Evolutionary conservation across 2,113 vertebrate species (phyloP), one percentile per base, ranked within the genome.

Genomic region (Bostrychus sinensis): DNA sequence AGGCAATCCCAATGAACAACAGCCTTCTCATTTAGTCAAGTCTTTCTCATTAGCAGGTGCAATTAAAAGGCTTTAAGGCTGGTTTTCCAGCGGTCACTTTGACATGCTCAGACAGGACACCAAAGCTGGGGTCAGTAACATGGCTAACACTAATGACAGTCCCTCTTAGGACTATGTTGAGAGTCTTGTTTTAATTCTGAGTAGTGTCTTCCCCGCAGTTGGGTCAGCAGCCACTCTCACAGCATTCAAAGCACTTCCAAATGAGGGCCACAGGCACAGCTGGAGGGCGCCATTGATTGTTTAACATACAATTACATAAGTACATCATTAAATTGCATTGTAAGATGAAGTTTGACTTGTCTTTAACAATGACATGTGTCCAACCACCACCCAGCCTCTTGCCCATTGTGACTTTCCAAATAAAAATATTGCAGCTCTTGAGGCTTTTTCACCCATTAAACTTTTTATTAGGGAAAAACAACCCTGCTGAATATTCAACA

Each of bases 381-480:
- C 48, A 28, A 51, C 48, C 48, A 51, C 48, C 9, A 11, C 3
- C 11, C 23, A 25, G 14, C 9, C 23, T n/a, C 1, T 1, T 6
- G 26, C 53, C 28, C 9, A 28, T 42, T 45, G 13, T 39, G 61
- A 53, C 22, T 17, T 34, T 43, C 37, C 12, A 25, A 66, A 54
- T 60, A 37, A 41, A 50, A 72, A 62, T 17, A 53, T 72, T 50
- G 22, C 1, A 0, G 23, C 56, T 76, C 30, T 71, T 51, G 0
- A 0, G 58, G 78, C 71, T 63, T 45, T 71, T 84, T 70, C 72
- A 36, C 71, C 46, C 73, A 80, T 81, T 84, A 79, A 80, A 70
- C 22, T 8, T 73, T 89, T 89, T 89, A 83, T 71, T 70, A 58
- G 75, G 41, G 80, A 70, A 64, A 78, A 85, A 84, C 43, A 58